Conservation (phyloP, 2,888 invertebrate species). For the Parasteatoda lunata region DNA sequence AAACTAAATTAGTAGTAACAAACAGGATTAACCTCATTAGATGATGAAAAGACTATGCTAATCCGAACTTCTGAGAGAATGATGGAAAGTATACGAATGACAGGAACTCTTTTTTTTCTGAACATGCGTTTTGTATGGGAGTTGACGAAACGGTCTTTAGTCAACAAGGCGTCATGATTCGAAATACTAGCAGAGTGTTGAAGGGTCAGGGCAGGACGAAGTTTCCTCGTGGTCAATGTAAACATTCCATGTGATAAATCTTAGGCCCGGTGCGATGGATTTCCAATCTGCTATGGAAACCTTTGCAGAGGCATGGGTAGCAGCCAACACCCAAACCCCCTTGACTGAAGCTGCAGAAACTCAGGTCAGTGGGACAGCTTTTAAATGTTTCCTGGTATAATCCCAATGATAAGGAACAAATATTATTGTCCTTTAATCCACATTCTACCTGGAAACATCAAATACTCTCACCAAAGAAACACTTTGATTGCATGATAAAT, state of each 20-base stretch:
- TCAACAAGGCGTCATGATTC: conserved; percentile 69
- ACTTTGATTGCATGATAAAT: too few species aligned
- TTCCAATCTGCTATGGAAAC: conserved; percentile 99
- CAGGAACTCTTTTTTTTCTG: conserved; percentile 45
- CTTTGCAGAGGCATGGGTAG: conserved; percentile 97
- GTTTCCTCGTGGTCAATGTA: conserved; percentile 68
- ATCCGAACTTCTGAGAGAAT: not conserved
- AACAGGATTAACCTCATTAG: not conserved
- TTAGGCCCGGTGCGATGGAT: conserved; percentile 81
- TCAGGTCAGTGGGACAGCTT: conserved; percentile 60
- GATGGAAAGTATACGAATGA: not conserved
- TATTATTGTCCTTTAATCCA: not conserved
- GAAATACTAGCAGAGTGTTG: conserved; percentile 59
- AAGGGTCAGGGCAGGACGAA: conserved; percentile 64
- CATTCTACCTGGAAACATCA: not conserved
- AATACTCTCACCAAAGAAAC: not conserved
- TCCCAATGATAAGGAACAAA: not conserved
- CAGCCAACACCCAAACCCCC: conserved; percentile 82
- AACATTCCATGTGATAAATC: conserved; percentile 64
- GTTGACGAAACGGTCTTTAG: conserved; percentile 59
- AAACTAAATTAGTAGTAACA: not conserved
- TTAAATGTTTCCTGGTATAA: conserved; percentile 32
- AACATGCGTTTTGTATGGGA: conserved; percentile 65
- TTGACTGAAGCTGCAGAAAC: conserved; percentile 71
- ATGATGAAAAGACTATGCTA: not conserved